Evolutionary conservation across 2,113 vertebrate species (phyloP).

Genomic region (Lagopus muta): DNA sequence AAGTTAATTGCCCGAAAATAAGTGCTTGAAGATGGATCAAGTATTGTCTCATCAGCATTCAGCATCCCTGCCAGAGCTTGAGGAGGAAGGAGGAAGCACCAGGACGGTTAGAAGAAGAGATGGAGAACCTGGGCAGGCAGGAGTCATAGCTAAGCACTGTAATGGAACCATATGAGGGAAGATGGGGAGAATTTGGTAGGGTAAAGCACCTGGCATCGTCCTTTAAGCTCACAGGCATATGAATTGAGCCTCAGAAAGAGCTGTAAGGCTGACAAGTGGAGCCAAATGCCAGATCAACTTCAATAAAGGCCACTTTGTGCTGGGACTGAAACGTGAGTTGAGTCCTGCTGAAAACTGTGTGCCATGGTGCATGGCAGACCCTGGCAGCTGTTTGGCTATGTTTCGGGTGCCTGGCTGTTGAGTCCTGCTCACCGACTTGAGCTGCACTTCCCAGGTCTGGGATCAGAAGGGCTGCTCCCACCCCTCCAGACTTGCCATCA

Average conservation of each 20-base stretch:
- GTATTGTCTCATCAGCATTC: slow-evolving; percentile 69
- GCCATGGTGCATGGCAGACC: not conserved
- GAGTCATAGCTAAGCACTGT: rapidly evolving
- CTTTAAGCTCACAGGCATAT: not conserved
- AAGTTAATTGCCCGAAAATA: slow-evolving; percentile 72
- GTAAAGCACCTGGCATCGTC: not conserved
- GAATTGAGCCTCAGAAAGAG: not conserved
- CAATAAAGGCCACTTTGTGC: not conserved
- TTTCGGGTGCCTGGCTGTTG: not conserved
- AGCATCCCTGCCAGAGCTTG: slow-evolving; percentile 25
- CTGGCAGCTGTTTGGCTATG: rapidly evolving
- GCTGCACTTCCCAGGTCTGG: not conserved
- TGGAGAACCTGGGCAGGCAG: not conserved
- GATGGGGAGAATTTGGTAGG: not conserved
- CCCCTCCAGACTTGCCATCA: not conserved
- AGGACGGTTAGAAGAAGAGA: not conserved
- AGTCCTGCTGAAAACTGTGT: not conserved
- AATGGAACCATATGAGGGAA: not conserved
- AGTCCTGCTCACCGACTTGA: not conserved
- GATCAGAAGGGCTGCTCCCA: not conserved
- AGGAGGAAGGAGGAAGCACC: not conserved
- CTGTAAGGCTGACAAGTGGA: rapidly evolving
- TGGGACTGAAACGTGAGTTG: not conserved
- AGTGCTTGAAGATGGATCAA: slow-evolving; percentile 68
- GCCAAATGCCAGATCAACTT: not conserved